phyloP scores from a whole-genome alignment of 2,888 invertebrate species.

The Parelbella ahira region DNA sequence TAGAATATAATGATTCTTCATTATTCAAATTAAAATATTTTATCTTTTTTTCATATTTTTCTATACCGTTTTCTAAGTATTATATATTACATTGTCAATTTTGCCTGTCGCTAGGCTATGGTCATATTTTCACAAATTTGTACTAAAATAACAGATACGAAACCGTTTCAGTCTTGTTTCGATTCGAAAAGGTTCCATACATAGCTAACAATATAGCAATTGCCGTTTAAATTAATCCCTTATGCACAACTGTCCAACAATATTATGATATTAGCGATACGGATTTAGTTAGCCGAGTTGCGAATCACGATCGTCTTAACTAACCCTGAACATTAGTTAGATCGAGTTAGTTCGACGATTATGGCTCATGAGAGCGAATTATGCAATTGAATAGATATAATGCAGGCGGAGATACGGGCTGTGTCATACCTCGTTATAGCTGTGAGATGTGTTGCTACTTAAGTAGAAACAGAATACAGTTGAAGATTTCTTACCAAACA shows the following conservation, averaged over 20 bases:
- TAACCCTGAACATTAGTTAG: background rate
- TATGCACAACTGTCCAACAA: background rate
- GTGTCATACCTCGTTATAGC: conserved; percentile 1
- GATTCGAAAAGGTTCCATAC: too few species aligned
- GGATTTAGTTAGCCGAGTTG: background rate
- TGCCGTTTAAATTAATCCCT: background rate
- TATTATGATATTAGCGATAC: background rate
- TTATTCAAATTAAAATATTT: too few species aligned
- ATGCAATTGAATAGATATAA: conserved; percentile 1
- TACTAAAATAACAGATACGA: too few species aligned
- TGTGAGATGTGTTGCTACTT: background rate
- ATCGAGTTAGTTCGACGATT: background rate
- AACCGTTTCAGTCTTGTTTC: too few species aligned
- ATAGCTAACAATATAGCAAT: background rate
- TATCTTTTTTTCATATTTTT: too few species aligned
- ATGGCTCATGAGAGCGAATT: background rate
- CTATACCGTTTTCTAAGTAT: too few species aligned
- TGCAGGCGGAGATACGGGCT: conserved; percentile 1
- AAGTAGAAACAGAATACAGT: background rate
- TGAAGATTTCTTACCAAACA: background rate
- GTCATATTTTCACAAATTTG: too few species aligned
- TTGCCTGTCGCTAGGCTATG: too few species aligned
- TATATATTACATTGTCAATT: too few species aligned
- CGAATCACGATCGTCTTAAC: conserved; percentile 2
- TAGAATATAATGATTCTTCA: too few species aligned